Evolutionary conservation across 2,113 vertebrate species (phyloP), one percentile per base, ranked within the genome.

Genomic region (Catharus fuscescens): DNA sequence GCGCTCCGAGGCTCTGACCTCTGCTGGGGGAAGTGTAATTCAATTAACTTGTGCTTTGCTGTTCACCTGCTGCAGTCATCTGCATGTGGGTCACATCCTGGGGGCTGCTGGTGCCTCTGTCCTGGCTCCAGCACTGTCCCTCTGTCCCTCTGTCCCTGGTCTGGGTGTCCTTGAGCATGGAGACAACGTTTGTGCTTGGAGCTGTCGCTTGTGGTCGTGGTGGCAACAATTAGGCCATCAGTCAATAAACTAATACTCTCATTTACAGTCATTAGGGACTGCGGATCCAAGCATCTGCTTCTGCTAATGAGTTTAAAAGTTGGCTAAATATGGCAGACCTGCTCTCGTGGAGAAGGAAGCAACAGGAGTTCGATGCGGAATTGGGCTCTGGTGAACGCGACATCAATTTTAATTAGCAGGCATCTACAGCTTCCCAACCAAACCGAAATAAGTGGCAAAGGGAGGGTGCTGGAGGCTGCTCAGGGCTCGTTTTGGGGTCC

Each of bases 171-270:
- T 84, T 62, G 40, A 18, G 42, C 88, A 34, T 34, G 0, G 61
- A 25, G 45, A 1, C 32, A 60, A 72, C 32, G 0, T 74, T 18
- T 1, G 40, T 42, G 61, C 93, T 91, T 4, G 8, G 40, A 29
- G 85, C 89, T 92, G 24, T 74, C 18, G 14, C 91, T 87, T 31
- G 87, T 86, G 93, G 91, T 82, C 76, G 28, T 29, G 48, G 90
- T 93, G 88, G 79, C 92, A 95, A 90, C 91, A 91, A 96, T 97
- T 97, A 97, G 89, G 80, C 86, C 90, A 91, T 88, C 89, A 78
- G 92, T 97, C 96, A 91, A 96, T 96, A 83, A 90, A 88, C 73
- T 92, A 96, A 97, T 97, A 78, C 86, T 95, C 93, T 77, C 91
- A 93, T 90, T 95, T 95, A 90, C 93, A 92, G 92, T 93, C 96